Evolutionary conservation across 2,113 vertebrate genomes (phyloP), one percentile per base, ranked within the genome.

Genomic region (Eupsittula cactorum): DNA sequence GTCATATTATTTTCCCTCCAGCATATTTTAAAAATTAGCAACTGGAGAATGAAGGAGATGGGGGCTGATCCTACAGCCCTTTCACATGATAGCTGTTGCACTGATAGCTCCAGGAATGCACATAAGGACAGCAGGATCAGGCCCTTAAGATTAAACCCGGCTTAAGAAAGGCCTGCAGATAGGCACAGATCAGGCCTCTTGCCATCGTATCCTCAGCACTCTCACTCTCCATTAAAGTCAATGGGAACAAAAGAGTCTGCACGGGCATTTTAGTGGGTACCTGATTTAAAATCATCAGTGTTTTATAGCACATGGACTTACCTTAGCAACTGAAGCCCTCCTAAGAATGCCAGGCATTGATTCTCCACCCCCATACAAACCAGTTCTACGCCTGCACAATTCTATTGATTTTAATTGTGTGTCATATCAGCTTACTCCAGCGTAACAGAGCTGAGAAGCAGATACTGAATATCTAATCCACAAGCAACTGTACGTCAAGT

Each of bases 1-100:
- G 76, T 79, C 63, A 60, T 76, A 57, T 86, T 88, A 74, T 91
- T 91, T 92, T 88, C 88, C 89, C 87, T 90, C 73, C 62, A 88
- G 86, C 75, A 44, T 80, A 88, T 85, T 94, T 94, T 70, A 87
- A 77, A 81, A 91, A 84, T 86, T 57, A 84, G 74, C 82, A 90
- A 1, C 12, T 2, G 5, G 42, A 87, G 57, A 90, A 76, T 33
- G 70, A 82, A 88, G 88, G 70, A 76, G 57, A 52, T 44, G 57
- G 5, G 21, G 70, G 27, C 50, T 76, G 53, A 90, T 86, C 74
- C 74, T 77, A 46, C 47, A 94, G 59, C 57, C 53, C n/a, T 80
- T 89, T 44, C 68, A 50, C 55, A 76, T 2, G 7, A 13, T 2
- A 65, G 60, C 21, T 81, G 33, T 24, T 33, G 39, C 37, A 71